These are phyloP conservation scores for Trematomus bernacchii DNA, from an alignment of 2,797 vertebrate species.

Conservation along the genomic window DNA sequence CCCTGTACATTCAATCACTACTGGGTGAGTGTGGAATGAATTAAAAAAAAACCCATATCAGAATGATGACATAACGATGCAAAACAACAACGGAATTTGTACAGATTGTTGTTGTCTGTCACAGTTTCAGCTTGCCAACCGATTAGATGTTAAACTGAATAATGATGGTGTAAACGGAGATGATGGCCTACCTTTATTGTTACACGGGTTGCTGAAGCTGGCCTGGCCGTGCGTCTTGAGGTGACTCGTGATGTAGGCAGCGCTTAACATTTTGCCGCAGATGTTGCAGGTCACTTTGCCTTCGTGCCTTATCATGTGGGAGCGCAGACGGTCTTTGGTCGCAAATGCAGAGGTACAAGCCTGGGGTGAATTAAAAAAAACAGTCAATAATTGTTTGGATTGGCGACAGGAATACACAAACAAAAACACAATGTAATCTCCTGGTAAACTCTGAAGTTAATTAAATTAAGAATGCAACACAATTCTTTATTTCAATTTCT, in stretches of 20 bases:
- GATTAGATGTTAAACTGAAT: not conserved
- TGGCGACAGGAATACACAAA: not conserved
- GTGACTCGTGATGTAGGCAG: constrained; percentile 98
- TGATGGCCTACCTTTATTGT: constrained; percentile 92
- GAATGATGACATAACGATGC: not conserved
- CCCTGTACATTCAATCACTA: not conserved
- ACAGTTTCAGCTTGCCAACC: not conserved
- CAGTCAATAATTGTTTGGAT: not conserved
- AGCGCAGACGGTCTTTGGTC: constrained; percentile 98
- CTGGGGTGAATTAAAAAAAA: constrained; percentile 70
- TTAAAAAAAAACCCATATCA: not conserved
- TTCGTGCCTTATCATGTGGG: constrained; percentile 98
- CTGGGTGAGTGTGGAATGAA: not conserved
- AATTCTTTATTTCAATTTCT: too few species aligned
- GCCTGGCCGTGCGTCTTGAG: constrained; percentile 97
- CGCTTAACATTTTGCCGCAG: constrained; percentile 98
- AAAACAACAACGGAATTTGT: not conserved
- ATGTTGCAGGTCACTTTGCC: constrained; percentile 98
- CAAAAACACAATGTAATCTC: not conserved
- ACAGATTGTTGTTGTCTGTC: not conserved
- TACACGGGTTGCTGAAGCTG: constrained; percentile 93
- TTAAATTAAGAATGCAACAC: too few species aligned
- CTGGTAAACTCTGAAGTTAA: not conserved
- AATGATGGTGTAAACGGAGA: not conserved
- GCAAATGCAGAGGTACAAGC: constrained; percentile 97